Percentiles rank a stretch among this genome's conserved stretches.
phyloP scores from a whole-genome alignment of 2,113 vertebrate species.

The Rhodinocichla rosea region DNA sequence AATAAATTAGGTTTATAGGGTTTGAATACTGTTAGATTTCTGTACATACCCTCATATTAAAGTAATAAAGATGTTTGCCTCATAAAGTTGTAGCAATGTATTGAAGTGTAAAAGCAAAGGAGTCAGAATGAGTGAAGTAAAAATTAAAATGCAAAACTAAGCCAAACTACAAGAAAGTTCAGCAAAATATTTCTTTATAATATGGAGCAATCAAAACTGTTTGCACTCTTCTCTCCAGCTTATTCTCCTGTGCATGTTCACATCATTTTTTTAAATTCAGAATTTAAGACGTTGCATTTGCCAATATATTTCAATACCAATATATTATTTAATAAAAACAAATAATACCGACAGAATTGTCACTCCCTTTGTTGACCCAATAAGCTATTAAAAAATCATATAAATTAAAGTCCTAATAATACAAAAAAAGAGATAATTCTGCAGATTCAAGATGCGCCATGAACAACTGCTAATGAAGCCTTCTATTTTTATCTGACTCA shows the following conservation, averaged over 20 bases:
- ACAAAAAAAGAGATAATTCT: neutral
- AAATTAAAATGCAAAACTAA: conserved; percentile 22
- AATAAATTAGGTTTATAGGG: conserved; percentile 32
- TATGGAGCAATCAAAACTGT: neutral
- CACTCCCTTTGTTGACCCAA: neutral
- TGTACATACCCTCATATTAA: neutral
- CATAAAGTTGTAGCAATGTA: neutral
- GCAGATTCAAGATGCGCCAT: neutral
- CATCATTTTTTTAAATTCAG: neutral
- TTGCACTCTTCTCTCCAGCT: neutral
- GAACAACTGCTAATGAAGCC: neutral
- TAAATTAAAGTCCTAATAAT: neutral
- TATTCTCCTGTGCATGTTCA: neutral
- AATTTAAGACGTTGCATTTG: neutral
- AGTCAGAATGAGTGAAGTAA: neutral
- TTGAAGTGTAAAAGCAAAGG: neutral
- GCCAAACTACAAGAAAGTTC: neutral
- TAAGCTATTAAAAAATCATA: neutral
- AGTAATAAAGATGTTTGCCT: neutral
- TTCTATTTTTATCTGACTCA: neutral
- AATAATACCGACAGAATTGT: neutral
- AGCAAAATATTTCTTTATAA: neutral
- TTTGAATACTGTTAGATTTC: neutral
- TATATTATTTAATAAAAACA: neutral
- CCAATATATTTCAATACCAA: neutral